Evolutionary conservation across 1,140 invertebrate species (phyloP).

Genomic region (Samia ricini): DNA sequence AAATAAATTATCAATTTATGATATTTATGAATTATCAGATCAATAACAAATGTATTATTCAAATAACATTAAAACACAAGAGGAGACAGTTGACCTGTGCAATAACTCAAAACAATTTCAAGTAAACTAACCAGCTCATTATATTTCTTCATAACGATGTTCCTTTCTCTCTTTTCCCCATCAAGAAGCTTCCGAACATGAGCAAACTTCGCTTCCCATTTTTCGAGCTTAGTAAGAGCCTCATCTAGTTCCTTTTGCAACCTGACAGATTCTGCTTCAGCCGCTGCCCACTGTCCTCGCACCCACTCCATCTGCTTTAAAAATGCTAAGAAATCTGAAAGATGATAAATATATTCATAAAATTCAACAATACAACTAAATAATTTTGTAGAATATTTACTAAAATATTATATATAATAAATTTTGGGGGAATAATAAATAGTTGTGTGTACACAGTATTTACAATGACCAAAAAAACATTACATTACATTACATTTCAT

Average conservation of each 20-base stretch:
- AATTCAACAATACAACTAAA: background rate
- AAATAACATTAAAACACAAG: background rate
- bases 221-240: constrained; percentile 81
- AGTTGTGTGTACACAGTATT: too few relatives aligned
- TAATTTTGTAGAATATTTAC: background rate
- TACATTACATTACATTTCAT: too few relatives aligned
- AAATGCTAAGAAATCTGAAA: constrained; percentile 85
- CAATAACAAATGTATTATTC: too few relatives aligned
- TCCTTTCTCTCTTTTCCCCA: constrained; percentile 84
- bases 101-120: background rate
- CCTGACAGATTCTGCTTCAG: constrained; percentile 82
- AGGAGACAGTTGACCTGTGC: background rate
- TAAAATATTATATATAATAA: too few relatives aligned
- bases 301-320: constrained; percentile 84
- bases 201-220: constrained; percentile 86
- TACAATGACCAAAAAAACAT: too few relatives aligned
- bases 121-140: constrained; percentile 54
- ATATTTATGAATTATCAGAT: too few relatives aligned
- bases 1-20: too few relatives aligned
- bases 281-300: constrained; percentile 82
- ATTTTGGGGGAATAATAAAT: too few relatives aligned
- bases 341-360: background rate
- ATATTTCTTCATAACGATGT: constrained; percentile 67
- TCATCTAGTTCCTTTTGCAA: constrained; percentile 83
- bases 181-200: constrained; percentile 88